phyloP scores from a whole-genome alignment of 1,140 invertebrate genomes.

The Saccostrea echinata region DNA sequence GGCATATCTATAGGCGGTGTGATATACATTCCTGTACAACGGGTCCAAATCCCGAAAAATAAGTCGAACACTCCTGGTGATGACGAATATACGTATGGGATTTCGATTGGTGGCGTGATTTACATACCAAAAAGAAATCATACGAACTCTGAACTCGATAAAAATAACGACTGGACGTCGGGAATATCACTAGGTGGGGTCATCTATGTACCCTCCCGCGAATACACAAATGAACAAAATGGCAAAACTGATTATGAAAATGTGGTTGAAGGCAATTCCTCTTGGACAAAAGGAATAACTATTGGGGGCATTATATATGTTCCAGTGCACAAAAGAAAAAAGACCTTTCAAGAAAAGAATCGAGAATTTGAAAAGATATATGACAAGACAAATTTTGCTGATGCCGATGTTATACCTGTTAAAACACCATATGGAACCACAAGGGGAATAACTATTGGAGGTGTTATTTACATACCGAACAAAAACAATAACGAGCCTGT shows the following conservation, averaged over 20 bases:
- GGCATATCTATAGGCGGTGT: background rate
- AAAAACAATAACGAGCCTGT: background rate
- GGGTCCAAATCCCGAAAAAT: background rate
- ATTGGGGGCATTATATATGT: conserved; percentile 14
- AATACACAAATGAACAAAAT: conserved; percentile 10
- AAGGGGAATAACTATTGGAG: conserved; percentile 30
- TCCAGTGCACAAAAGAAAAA: conserved; percentile 18
- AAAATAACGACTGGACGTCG: background rate
- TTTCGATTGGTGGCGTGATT: conserved; percentile 9
- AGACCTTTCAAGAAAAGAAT: conserved; percentile 29
- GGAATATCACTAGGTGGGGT: conserved; percentile 1
- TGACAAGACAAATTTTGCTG: conserved; percentile 9
- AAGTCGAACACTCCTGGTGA: background rate
- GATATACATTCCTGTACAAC: conserved; percentile 13
- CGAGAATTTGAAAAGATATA: conserved; percentile 18
- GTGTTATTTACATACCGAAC: conserved; percentile 44
- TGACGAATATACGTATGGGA: background rate
- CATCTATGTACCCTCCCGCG: background rate
- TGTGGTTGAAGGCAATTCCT: background rate
- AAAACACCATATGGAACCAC: background rate
- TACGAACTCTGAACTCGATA: background rate
- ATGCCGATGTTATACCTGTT: background rate
- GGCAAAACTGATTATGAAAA: background rate
- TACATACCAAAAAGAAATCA: conserved; percentile 23
- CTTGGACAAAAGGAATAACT: conserved; percentile 13